Evolutionary conservation across 2,888 invertebrate genomes (phyloP).

Genomic region (Pecten maximus): DNA sequence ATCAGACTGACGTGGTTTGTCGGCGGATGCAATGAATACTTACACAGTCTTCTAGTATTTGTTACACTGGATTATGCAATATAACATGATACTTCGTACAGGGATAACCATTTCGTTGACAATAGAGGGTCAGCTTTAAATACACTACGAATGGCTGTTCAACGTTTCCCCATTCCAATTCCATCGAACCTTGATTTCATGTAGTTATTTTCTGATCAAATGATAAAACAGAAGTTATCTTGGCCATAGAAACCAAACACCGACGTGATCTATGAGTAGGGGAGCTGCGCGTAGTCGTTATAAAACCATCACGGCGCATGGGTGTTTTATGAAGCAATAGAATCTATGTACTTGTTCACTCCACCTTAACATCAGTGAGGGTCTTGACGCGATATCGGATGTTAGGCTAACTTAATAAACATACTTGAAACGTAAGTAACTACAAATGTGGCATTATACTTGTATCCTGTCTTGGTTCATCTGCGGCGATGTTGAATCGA

Average conservation of each 20-base stretch:
- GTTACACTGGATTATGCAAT: neutral
- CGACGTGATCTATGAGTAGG: neutral
- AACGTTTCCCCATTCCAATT: neutral
- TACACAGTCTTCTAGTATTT: neutral
- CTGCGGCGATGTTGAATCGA: too few species aligned
- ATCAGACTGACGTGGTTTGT: neutral
- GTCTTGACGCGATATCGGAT: too few species aligned
- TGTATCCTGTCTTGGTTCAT: too few species aligned
- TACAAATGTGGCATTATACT: too few species aligned
- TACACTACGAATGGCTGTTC: too few species aligned
- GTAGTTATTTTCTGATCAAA: neutral
- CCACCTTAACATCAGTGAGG: neutral
- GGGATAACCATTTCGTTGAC: neutral
- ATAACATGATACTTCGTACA: neutral
- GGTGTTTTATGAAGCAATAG: neutral
- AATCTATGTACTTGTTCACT: neutral
- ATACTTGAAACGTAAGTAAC: too few species aligned
- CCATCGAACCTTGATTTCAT: neutral
- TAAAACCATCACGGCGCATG: neutral
- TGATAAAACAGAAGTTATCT: neutral
- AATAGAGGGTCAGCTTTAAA: neutral
- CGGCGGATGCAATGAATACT: neutral
- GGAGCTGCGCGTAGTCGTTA: neutral
- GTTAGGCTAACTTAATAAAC: too few species aligned
- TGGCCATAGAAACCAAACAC: neutral